A percentile compares a stretch with the other conserved stretches of the same genome.
Conservation (phyloP, 2,113 vertebrate species). For the Apeltes quadracus region DNA sequence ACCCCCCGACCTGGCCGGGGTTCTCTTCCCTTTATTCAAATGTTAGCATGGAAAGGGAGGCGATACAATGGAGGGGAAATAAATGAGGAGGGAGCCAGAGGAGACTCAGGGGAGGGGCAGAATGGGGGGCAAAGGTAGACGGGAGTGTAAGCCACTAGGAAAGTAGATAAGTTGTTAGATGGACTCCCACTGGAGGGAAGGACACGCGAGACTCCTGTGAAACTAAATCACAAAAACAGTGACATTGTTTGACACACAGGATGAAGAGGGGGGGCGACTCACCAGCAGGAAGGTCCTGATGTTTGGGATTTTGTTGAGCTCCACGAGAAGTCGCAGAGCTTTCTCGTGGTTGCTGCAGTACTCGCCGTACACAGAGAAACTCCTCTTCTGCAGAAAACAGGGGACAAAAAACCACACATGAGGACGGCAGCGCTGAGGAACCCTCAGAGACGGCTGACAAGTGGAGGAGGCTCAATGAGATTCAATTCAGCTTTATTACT, state of each 20-base stretch:
- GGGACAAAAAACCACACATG: constrained; percentile 8
- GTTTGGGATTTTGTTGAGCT: constrained; percentile 94
- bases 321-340: constrained; percentile 93
- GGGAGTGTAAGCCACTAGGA: not conserved
- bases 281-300: constrained; percentile 96
- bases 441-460: not conserved
- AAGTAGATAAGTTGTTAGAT: constrained; percentile 9
- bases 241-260: not conserved
- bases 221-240: constrained; percentile 1
- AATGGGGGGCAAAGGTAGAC: constrained; percentile 42
- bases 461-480: constrained; percentile 4
- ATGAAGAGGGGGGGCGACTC: constrained; percentile 61
- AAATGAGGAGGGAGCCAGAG: constrained; percentile 9
- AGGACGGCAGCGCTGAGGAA: constrained; percentile 3
- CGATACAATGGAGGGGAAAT: constrained; percentile 34
- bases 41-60: constrained; percentile 59
- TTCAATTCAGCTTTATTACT: not conserved
- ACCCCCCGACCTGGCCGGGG: constrained; percentile 33
- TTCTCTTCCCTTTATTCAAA: constrained; percentile 51
- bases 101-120: constrained; percentile 32
- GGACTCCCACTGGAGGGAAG: constrained; percentile 5
- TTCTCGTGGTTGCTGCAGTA: constrained; percentile 99
- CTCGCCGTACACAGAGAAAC: constrained; percentile 95
- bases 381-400: constrained; percentile 86
- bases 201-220: not conserved